These are phyloP conservation scores for Asteroscopus sphinx DNA, from an alignment of 2,888 invertebrate genomes.

Conservation along the genomic window DNA sequence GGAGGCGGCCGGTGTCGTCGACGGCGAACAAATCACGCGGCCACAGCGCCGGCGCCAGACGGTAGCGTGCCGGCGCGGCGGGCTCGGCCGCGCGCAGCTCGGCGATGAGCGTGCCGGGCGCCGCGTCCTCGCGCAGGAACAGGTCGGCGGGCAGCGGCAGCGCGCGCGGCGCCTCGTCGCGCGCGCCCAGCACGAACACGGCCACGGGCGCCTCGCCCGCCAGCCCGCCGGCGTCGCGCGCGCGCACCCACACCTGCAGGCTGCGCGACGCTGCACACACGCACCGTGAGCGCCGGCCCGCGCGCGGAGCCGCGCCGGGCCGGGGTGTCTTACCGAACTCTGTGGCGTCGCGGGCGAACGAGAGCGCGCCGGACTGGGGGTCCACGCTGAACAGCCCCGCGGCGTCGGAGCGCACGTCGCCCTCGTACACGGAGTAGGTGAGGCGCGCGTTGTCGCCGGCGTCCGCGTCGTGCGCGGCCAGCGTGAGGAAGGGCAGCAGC, in stretches of 20 bases:
- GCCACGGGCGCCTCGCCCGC: conserved; percentile 95
- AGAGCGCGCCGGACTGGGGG: conserved; percentile 93
- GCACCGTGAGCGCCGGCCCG: neutral
- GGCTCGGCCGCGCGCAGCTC: conserved; percentile 67
- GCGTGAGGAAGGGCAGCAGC: conserved; percentile 75
- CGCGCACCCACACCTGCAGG: conserved; percentile 97
- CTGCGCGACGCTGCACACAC: conserved; percentile 91
- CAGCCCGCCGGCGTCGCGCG: conserved; percentile 95
- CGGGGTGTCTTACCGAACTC: conserved; percentile 78
- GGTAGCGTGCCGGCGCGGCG: conserved; percentile 55
- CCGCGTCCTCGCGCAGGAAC: conserved; percentile 94
- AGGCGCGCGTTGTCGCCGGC: conserved; percentile 93
- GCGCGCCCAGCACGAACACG: conserved; percentile 93
- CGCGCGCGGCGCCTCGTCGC: conserved; percentile 93
- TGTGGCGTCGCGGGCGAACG: conserved; percentile 90
- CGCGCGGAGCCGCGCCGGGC: neutral
- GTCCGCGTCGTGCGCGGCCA: conserved; percentile 93
- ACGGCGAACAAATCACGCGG: conserved; percentile 92
- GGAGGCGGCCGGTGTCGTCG: conserved; percentile 93
- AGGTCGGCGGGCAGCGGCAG: conserved; percentile 93
- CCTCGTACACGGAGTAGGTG: conserved; percentile 94
- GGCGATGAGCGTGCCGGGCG: conserved; percentile 81
- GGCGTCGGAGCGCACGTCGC: conserved; percentile 82
- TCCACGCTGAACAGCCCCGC: conserved; percentile 94
- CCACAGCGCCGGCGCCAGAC: conserved; percentile 77